A percentile compares a stretch with the other conserved stretches of the same genome.
Evolutionary conservation across 1,140 invertebrate species (phyloP).

Genomic region (Littorina saxatilis): DNA sequence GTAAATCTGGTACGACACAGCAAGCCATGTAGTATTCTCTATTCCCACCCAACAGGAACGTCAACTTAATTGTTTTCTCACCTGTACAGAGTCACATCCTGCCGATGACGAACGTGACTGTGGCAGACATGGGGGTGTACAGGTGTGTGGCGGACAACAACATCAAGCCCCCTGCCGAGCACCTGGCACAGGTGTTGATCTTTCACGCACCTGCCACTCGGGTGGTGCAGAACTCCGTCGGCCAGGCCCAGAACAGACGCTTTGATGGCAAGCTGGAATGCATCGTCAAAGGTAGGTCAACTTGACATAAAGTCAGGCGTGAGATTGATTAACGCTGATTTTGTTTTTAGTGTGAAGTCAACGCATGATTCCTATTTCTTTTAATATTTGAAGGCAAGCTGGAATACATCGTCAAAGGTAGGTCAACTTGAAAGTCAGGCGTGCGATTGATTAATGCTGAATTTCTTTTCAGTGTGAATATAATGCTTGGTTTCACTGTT

Average conservation of each 20-base stretch:
- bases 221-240: conserved; percentile 69
- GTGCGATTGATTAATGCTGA: no score
- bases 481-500: no score
- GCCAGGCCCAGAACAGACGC: conserved; percentile 70
- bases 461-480: no score
- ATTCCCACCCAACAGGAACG: no score
- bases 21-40: no score
- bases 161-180: conserved; percentile 70
- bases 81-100: conserved; percentile 33
- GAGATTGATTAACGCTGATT: background rate
- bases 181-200: conserved; percentile 63
- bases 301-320: background rate
- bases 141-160: conserved; percentile 74
- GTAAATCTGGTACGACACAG: no score
- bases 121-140: conserved; percentile 65
- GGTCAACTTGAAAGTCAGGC: background rate
- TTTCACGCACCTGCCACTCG: conserved; percentile 62
- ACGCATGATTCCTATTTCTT: no score
- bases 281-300: conserved; percentile 62
- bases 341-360: background rate
- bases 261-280: conserved; percentile 71
- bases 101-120: conserved; percentile 54
- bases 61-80: background rate
- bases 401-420: conserved; percentile 11
- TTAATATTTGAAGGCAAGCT: conserved; percentile 66